These are phyloP conservation scores for Cololabis saira DNA, from an alignment of 2,113 vertebrate species.

Conservation along the genomic window DNA sequence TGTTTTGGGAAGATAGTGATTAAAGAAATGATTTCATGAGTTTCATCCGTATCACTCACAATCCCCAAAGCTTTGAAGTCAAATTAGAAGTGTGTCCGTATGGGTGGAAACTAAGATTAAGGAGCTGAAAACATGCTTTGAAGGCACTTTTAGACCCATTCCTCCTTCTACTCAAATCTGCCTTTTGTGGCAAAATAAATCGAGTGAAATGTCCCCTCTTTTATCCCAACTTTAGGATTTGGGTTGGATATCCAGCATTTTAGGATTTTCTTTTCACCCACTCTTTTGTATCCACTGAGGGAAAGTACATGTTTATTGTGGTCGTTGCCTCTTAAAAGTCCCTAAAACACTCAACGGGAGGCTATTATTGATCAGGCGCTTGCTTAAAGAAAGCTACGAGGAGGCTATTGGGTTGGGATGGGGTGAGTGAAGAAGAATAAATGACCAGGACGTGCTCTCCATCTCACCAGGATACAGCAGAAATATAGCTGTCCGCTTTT, in stretches of 20 bases:
- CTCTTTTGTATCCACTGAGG: conserved; percentile 42
- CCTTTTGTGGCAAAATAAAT: conserved; percentile 37
- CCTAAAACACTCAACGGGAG: conserved; percentile 38
- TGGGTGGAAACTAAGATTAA: conserved; percentile 60
- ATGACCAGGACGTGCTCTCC: conserved; percentile 54
- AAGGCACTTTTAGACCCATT: conserved; percentile 26
- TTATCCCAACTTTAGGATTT: conserved; percentile 57
- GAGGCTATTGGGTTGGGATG: neutral
- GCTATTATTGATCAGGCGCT: conserved; percentile 54
- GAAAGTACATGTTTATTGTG: conserved; percentile 60
- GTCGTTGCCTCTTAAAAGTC: conserved; percentile 36
- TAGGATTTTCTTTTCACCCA: conserved; percentile 41
- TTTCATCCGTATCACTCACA: conserved; percentile 41
- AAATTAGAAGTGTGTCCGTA: conserved; percentile 59
- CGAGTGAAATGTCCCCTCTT: conserved; percentile 39
- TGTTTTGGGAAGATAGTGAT: conserved; percentile 64
- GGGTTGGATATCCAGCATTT: conserved; percentile 33
- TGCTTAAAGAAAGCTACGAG: conserved; percentile 22
- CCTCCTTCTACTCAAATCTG: conserved; percentile 31
- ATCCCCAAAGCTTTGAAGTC: conserved; percentile 63
- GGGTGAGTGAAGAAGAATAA: conserved; percentile 36
- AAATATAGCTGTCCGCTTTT: conserved; percentile 69
- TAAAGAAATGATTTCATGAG: conserved; percentile 53
- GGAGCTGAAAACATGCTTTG: conserved; percentile 42
- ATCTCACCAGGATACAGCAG: conserved; percentile 54